Evolutionary conservation across 2,113 vertebrate genomes (phyloP).

Genomic region (Equus quagga): DNA sequence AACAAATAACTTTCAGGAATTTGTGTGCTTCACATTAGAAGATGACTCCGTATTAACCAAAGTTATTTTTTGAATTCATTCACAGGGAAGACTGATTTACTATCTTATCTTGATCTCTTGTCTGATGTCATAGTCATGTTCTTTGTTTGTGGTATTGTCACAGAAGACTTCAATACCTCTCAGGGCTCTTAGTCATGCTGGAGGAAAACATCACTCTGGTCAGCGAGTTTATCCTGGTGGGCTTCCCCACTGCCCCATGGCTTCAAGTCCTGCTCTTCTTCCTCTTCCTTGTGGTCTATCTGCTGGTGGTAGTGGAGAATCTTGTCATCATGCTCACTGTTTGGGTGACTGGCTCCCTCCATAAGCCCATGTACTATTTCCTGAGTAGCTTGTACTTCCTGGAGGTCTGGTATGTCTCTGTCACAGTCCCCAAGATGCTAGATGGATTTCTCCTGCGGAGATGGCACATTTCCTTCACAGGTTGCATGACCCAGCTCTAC

Average conservation of each 20-base stretch:
- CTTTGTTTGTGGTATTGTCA: not conserved
- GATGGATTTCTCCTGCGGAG: constrained; percentile 70
- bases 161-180: not conserved
- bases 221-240: constrained; percentile 81
- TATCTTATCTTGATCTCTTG: not conserved
- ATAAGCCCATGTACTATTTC: constrained; percentile 84
- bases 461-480: constrained; percentile 77
- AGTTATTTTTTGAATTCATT: not conserved
- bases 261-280: constrained; percentile 72
- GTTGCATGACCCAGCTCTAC: constrained; percentile 82
- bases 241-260: constrained; percentile 69
- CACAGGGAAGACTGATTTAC: not conserved
- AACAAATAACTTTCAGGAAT: not conserved
- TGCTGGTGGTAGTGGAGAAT: constrained; percentile 79
- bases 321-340: constrained; percentile 76
- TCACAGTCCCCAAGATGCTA: constrained; percentile 78
- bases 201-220: constrained; percentile 65
- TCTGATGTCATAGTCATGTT: not conserved
- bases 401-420: constrained; percentile 80
- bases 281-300: constrained; percentile 72
- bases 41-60: not conserved
- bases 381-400: constrained; percentile 81
- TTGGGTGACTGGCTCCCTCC: constrained; percentile 69
- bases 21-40: not conserved
- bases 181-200: not conserved